These are phyloP conservation scores for Datnioides undecimradiatus DNA, from an alignment of 2,113 vertebrate species.

Conservation along the genomic window DNA sequence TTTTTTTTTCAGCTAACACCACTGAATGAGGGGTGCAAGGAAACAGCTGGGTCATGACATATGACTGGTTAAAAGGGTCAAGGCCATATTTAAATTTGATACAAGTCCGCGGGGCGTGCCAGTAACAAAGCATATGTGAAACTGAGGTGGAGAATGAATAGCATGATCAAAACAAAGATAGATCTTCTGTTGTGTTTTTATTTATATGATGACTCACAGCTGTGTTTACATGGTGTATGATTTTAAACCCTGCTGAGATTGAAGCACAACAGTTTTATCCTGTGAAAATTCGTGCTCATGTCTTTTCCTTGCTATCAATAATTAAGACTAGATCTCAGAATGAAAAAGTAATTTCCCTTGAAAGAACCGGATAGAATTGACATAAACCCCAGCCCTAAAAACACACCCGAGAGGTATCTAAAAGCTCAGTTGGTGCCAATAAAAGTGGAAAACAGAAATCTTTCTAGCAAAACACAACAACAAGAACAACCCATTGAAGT, in stretches of 20 bases:
- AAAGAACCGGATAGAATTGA: constrained; percentile 73
- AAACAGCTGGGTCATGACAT: neutral
- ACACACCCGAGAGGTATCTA: constrained; percentile 68
- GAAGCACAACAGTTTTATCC: constrained; percentile 60
- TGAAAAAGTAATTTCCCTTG: constrained; percentile 79
- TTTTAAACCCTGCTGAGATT: constrained; percentile 67
- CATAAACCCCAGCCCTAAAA: constrained; percentile 69
- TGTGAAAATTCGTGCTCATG: constrained; percentile 62
- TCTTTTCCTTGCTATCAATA: constrained; percentile 73
- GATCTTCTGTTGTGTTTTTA: constrained; percentile 28
- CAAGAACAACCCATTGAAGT: constrained; percentile 72
- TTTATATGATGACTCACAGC: constrained; percentile 49
- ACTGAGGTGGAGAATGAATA: constrained; percentile 39
- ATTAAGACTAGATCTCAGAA: constrained; percentile 78
- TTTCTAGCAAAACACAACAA: constrained; percentile 79
- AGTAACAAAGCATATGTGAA: constrained; percentile 42
- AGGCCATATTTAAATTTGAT: neutral
- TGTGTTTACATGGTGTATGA: constrained; percentile 51
- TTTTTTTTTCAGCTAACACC: neutral
- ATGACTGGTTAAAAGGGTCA: neutral
- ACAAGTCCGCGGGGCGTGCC: neutral
- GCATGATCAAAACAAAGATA: constrained; percentile 21
- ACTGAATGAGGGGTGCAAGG: neutral
- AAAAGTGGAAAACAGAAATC: constrained; percentile 75
- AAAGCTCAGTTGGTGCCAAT: constrained; percentile 75